A percentile compares a stretch with the other conserved stretches of the same genome.
Conservation (phyloP, 2,113 vertebrate species). For the cattle (Bos taurus) region ARS-UCD2.0 NC_037336.1:11230001-11230500, state of each 20-base stretch:
- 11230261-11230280: background rate
- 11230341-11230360: background rate
- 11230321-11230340: background rate
- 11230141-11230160: background rate
- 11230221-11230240: background rate
- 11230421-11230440: background rate
- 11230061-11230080: background rate
- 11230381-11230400: background rate
- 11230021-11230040: background rate
- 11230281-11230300: background rate
- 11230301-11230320: background rate
- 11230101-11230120: conserved; percentile 18
- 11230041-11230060: background rate
- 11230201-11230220: background rate
- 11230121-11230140: background rate
- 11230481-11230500: background rate
- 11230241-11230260: background rate
- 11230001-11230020: background rate
- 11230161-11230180: background rate
- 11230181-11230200: background rate
- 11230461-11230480: background rate
- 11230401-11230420: background rate
- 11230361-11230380: background rate
- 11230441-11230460: background rate
- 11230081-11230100: background rate